These are phyloP conservation scores for Leptopilina drosophilae DNA, from an alignment of 2,888 invertebrate genomes.

Conservation along the genomic window DNA sequence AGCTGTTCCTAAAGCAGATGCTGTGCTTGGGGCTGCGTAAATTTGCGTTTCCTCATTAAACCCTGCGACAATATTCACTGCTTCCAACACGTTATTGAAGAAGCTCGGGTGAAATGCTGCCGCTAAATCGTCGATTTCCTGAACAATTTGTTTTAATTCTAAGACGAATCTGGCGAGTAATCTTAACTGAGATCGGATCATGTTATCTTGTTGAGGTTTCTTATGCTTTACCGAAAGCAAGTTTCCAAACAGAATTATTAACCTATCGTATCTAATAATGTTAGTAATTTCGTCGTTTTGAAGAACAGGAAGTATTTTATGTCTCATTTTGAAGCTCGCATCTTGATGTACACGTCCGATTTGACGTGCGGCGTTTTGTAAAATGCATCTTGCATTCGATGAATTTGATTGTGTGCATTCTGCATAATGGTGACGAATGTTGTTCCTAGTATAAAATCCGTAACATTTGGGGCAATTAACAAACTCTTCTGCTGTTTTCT, in stretches of 20 bases:
- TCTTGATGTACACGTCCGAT: neutral
- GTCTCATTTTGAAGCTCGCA: neutral
- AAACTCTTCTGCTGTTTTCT: no score
- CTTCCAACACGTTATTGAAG: no score
- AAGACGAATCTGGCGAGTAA: neutral
- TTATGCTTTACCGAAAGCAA: neutral
- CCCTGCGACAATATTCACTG: no score
- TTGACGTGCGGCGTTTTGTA: neutral
- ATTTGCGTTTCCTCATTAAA: no score
- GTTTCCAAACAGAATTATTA: neutral
- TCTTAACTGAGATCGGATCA: neutral
- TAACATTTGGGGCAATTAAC: neutral
- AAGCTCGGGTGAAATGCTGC: no score
- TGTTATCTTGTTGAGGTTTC: neutral
- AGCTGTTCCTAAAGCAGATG: no score
- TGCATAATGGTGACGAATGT: neutral
- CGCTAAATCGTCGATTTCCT: no score
- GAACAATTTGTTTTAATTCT: neutral
- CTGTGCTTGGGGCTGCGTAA: no score
- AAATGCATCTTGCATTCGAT: neutral
- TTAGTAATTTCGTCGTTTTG: neutral
- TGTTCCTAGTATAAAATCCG: neutral
- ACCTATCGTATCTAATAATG: neutral
- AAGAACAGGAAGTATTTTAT: neutral
- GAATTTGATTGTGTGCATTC: neutral